Evolutionary conservation across 2,888 invertebrate genomes (phyloP).

Genomic region (Trisateles emortualis): DNA sequence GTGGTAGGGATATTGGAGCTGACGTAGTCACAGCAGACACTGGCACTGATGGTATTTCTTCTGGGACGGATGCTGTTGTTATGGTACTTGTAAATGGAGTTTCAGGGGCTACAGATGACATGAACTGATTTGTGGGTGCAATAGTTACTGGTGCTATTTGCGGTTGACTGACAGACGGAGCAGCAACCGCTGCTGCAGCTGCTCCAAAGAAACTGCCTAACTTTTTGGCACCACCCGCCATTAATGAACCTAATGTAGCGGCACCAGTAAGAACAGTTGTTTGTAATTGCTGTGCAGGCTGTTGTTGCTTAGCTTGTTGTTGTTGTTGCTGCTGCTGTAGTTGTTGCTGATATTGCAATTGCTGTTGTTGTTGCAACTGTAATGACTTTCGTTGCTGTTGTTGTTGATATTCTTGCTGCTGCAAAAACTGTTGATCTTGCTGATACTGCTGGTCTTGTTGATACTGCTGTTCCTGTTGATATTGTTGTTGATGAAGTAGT

Average conservation of each 20-base stretch:
- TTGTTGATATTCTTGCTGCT: conserved; percentile 57
- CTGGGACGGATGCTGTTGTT: conserved; percentile 78
- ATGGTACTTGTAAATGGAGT: conserved; percentile 72
- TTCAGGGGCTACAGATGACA: conserved; percentile 64
- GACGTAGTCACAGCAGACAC: conserved; percentile 71
- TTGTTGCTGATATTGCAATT: conserved; percentile 51
- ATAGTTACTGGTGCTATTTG: conserved; percentile 51
- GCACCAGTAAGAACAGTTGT: conserved; percentile 78
- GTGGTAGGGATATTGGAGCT: conserved; percentile 70
- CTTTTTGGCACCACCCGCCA: conserved; percentile 84
- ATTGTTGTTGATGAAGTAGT: conserved; percentile 41
- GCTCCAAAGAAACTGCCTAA: conserved; percentile 83
- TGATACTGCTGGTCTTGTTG: conserved; percentile 52
- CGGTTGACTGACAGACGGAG: conserved; percentile 67
- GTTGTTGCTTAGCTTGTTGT: conserved; percentile 70
- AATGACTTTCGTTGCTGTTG: conserved; percentile 36
- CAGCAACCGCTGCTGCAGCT: conserved; percentile 78
- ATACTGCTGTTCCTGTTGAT: conserved; percentile 52
- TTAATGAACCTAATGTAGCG: conserved; percentile 80
- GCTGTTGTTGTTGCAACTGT: conserved; percentile 48
- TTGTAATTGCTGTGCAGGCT: conserved; percentile 77
- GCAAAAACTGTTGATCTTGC: conserved; percentile 51
- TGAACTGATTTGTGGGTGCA: conserved; percentile 59
- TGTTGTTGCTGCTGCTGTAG: conserved; percentile 51
- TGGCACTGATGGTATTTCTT: conserved; percentile 71